Conservation (phyloP, 92 coral and sea anemone genomes). For the Anthopleura xanthogrammica region DNA sequence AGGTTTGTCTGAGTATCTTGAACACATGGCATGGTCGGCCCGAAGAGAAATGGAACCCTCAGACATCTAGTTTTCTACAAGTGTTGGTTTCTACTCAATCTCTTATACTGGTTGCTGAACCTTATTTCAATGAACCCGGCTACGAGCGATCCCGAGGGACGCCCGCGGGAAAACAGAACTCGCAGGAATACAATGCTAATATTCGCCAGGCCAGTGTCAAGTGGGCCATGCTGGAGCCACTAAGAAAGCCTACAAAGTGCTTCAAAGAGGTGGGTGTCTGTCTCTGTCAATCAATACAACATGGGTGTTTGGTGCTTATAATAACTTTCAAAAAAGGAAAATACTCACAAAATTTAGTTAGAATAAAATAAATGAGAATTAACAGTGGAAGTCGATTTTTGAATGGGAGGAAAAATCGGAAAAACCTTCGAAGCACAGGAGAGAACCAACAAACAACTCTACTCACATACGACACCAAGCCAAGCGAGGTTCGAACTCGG, state of each 20-base stretch:
- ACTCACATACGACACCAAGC: no score
- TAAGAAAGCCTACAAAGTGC: slow-evolving; percentile 88
- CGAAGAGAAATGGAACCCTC: slow-evolving; percentile 99
- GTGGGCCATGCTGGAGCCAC: slow-evolving; percentile 97
- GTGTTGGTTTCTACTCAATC: slow-evolving; percentile 97
- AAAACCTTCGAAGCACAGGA: no score
- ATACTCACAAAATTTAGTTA: no score
- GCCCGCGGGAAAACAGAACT: slow-evolving; percentile 96
- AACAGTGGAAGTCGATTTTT: no score
- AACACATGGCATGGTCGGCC: slow-evolving; percentile 99
- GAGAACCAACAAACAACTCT: no score
- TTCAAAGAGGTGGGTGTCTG: slow-evolving; percentile 73
- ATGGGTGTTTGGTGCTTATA: neutral
- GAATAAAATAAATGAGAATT: no score
- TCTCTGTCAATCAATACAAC: neutral
- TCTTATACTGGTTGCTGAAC: slow-evolving; percentile 94
- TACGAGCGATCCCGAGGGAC: slow-evolving; percentile 99
- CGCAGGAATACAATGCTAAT: slow-evolving; percentile 98
- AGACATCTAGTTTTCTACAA: slow-evolving; percentile 94
- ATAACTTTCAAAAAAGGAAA: no score
- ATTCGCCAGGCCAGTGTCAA: slow-evolving; percentile 95
- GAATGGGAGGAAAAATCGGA: no score
- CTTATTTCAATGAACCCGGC: slow-evolving; percentile 98
- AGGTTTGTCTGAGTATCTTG: slow-evolving; percentile 96
- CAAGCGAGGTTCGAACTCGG: no score